phyloP scores from a whole-genome alignment of 1,140 invertebrate species.

The Amphibalanus amphitrite region DNA sequence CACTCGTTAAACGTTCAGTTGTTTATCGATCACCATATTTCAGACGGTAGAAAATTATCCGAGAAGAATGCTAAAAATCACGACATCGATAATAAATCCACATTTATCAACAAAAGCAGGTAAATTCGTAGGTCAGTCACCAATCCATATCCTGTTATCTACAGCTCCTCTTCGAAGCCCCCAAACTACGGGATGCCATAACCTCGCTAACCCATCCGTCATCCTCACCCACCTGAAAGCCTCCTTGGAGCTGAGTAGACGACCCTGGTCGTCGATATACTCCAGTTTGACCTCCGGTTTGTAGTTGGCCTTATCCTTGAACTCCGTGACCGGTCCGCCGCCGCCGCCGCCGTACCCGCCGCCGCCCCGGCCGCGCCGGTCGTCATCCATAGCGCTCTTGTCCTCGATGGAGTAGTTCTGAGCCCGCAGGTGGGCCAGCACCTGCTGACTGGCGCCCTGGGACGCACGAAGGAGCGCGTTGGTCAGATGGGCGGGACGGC shows the following conservation, averaged over 20 bases:
- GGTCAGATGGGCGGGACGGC: too few relatives aligned
- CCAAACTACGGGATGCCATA: too few relatives aligned
- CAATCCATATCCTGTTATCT: too few relatives aligned
- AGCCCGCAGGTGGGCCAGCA: slow-evolving; percentile 57
- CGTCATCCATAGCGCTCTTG: slow-evolving; percentile 71
- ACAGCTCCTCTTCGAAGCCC: too few relatives aligned
- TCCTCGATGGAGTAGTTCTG: slow-evolving; percentile 95
- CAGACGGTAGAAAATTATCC: slow-evolving; percentile 12
- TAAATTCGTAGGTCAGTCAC: too few relatives aligned
- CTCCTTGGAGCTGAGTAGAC: slow-evolving; percentile 80
- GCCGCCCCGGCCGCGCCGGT: slow-evolving; percentile 35
- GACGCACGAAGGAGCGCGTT: not conserved
- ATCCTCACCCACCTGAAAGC: slow-evolving; percentile 67
- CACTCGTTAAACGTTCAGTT: not conserved
- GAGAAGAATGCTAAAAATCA: too few relatives aligned
- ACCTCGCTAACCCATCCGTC: too few relatives aligned
- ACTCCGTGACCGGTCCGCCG: slow-evolving; percentile 70
- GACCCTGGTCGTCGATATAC: slow-evolving; percentile 92
- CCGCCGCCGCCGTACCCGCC: slow-evolving; percentile 46
- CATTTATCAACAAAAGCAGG: too few relatives aligned
- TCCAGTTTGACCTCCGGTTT: slow-evolving; percentile 92
- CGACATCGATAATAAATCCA: too few relatives aligned
- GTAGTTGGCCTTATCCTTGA: slow-evolving; percentile 84
- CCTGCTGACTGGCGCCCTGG: slow-evolving; percentile 1
- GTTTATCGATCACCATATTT: slow-evolving; percentile 7